Evolutionary conservation across 2,888 invertebrate genomes (phyloP), one percentile per base, ranked within the genome.

Genomic region (Ametastegia equiseti): DNA sequence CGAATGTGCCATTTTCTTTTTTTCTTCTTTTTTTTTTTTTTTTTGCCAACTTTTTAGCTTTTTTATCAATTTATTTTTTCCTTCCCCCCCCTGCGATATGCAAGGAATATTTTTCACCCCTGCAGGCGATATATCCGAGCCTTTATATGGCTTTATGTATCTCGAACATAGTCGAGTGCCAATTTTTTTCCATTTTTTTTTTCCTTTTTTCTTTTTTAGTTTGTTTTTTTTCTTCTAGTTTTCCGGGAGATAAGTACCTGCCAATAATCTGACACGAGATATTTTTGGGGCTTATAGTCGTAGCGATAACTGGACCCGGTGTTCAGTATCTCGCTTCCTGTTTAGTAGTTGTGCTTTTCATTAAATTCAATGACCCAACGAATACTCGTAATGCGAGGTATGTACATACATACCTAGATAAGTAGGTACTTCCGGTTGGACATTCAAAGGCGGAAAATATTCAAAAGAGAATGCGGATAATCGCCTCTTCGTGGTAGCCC

Each of bases 241-340:
- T 19, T n/a, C n/a, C n/a, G n/a, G 54, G 54, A 54, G 54, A 54
- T 54, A 54, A 23, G 36, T 27, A 39, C 65, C 65, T 39, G 65
- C 65, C 65, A 67, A 67, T 39, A 67, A 67, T 39, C 39, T 39
- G 65, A 39, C 65, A 19, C 65, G 65, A 19, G 19, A n/a, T 39
- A 39, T 65, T 65, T 36, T 36, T 36, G 39, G 19, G 36, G 65
- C n/a, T 63, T 30, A n/a, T 54, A 13, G 33, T 33, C n/a, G n/a
- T n/a, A 19, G 13, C 54, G 54, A 36, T 19, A 15, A 9, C 11
- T n/a, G 36, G 9, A 36, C 7, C 1, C 9, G 9, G 2, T 36
- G 39, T 67, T 39, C 36, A 36, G 65, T 39, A 23, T 36, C n/a
- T 39, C 15, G 5, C 30, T 30, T 60, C 60, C 30, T 30, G 15